Evolutionary conservation across 2,888 invertebrate species (phyloP).

Genomic region (Drosophila neotestacea): DNA sequence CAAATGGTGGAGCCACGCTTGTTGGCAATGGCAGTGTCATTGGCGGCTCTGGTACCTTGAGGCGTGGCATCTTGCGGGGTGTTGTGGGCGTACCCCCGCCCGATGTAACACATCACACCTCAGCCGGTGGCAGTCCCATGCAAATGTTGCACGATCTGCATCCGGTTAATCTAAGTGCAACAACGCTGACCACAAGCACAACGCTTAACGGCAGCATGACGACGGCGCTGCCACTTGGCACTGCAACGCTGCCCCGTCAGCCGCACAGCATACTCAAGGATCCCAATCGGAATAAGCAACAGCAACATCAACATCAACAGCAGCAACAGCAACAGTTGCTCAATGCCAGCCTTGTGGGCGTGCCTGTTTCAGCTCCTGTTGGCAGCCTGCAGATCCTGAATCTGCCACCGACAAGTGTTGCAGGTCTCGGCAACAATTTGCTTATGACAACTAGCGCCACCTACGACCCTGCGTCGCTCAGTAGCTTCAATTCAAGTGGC

Average conservation of each 20-base stretch:
- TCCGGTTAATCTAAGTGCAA: constrained; percentile 82
- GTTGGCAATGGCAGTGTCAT: constrained; percentile 71
- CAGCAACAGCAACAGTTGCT: constrained; percentile 86
- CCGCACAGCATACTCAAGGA: constrained; percentile 89
- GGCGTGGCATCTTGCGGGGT: constrained; percentile 84
- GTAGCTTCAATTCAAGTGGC: constrained; percentile 81
- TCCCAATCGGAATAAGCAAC: constrained; percentile 88
- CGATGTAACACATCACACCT: constrained; percentile 85
- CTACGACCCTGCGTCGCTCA: constrained; percentile 84
- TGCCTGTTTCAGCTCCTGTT: constrained; percentile 75
- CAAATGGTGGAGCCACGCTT: constrained; percentile 71
- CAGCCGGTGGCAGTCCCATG: constrained; percentile 61
- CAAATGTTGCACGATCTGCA: constrained; percentile 82
- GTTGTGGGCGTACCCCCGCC: constrained; percentile 84
- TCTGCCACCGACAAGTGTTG: constrained; percentile 86
- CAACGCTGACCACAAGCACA: constrained; percentile 83
- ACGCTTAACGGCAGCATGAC: constrained; percentile 83
- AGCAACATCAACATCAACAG: constrained; percentile 86
- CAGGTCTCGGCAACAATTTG: constrained; percentile 84
- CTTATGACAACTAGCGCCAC: constrained; percentile 81
- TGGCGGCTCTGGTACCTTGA: constrained; percentile 78
- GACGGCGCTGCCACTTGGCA: constrained; percentile 66
- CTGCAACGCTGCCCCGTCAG: constrained; percentile 85
- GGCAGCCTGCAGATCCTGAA: constrained; percentile 87
- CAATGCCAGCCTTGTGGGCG: constrained; percentile 77